Conservation (phyloP, 2,888 invertebrate genomes). For the Phytoseiulus persimilis region DNA sequence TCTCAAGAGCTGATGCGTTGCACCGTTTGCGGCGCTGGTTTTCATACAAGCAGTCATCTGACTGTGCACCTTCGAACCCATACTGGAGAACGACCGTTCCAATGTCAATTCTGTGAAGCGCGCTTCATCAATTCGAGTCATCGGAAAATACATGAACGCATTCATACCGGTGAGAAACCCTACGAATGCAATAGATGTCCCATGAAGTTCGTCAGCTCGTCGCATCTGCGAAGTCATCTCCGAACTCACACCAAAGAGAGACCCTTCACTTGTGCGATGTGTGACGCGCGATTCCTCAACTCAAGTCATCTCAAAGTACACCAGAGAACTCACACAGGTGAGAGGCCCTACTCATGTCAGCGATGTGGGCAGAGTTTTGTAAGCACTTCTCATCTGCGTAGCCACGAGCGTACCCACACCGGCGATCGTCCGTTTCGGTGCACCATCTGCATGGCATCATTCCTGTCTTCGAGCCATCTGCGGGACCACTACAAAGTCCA, state of each 20-base stretch:
- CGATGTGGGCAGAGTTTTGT: constrained; percentile 36
- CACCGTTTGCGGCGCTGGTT: background rate
- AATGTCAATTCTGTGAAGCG: constrained; percentile 19
- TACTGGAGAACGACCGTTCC: constrained; percentile 34
- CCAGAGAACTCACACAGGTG: constrained; percentile 36
- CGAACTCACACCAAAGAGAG: constrained; percentile 31
- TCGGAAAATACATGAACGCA: constrained; percentile 26
- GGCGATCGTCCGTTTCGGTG: constrained; percentile 36
- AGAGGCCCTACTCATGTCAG: constrained; percentile 30
- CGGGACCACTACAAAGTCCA: constrained; percentile 36
- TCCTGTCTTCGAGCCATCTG: constrained; percentile 35
- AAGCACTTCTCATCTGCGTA: constrained; percentile 35
- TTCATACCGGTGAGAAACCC: constrained; percentile 29
- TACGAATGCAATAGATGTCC: constrained; percentile 27
- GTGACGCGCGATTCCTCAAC: constrained; percentile 31
- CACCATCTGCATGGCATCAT: constrained; percentile 25
- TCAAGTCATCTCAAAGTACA: constrained; percentile 33
- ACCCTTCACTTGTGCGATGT: constrained; percentile 1
- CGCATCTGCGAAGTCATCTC: constrained; percentile 29
- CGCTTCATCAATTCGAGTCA: constrained; percentile 25
- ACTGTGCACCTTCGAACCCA: constrained; percentile 25
- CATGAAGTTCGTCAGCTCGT: constrained; percentile 33
- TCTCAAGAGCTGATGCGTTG: constrained; percentile 18
- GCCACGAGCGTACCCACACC: constrained; percentile 29
- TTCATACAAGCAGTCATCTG: constrained; percentile 28